Conservation (phyloP, 2,113 vertebrate species). For the Gorsachius goisagi region DNA sequence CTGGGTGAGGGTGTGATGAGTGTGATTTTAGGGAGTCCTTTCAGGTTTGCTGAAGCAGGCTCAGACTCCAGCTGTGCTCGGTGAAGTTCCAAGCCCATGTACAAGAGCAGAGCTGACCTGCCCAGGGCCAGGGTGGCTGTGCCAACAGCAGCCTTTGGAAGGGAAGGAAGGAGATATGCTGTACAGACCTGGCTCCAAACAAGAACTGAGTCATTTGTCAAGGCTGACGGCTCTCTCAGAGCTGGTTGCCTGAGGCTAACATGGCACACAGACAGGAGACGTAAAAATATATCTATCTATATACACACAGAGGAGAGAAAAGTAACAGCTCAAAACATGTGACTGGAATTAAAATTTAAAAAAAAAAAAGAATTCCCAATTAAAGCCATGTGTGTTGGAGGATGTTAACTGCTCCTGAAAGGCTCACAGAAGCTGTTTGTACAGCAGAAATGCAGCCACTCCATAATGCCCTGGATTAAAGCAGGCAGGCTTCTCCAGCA, state of each 20-base stretch:
- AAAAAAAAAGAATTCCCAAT: background rate
- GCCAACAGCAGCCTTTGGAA: background rate
- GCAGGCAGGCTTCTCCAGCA: background rate
- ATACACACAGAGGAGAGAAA: slow-evolving; percentile 4
- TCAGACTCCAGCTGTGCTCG: background rate
- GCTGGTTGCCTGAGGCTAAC: slow-evolving; percentile 43
- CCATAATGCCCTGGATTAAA: background rate
- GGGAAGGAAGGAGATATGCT: background rate
- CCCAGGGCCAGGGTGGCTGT: background rate
- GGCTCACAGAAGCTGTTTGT: background rate
- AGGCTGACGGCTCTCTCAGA: background rate
- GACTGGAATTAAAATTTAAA: slow-evolving; percentile 9
- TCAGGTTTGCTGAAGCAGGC: background rate
- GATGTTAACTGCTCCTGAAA: background rate
- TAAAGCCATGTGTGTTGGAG: slow-evolving; percentile 37
- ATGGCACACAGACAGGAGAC: background rate
- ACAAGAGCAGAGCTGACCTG: background rate
- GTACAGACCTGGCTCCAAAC: background rate
- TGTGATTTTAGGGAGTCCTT: background rate
- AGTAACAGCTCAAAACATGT: slow-evolving; percentile 37
- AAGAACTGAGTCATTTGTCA: slow-evolving; percentile 47
- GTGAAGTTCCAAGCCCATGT: background rate
- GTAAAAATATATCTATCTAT: background rate
- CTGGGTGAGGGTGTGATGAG: background rate
- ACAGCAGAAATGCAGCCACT: background rate